Evolutionary conservation across 2,113 vertebrate species (phyloP).

Genomic region (Cyprichromis sp.): DNA sequence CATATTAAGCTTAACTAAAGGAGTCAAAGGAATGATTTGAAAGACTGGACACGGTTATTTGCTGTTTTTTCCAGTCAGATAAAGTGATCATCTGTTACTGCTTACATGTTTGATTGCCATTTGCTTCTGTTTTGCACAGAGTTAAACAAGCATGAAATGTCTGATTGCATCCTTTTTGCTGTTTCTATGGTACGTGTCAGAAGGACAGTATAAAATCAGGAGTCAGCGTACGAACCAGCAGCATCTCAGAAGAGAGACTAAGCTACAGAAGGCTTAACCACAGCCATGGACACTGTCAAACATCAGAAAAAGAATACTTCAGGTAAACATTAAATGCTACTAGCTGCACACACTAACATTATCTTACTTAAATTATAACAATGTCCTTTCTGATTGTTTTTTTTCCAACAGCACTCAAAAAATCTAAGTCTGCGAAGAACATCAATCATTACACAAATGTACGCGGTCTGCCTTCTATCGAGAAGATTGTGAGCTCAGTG

Average conservation of each 20-base stretch:
- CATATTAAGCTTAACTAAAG: neutral
- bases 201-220: slow-evolving; percentile 30
- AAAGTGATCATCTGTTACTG: neutral
- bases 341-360: neutral
- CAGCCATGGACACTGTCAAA: slow-evolving; percentile 4
- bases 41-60: neutral
- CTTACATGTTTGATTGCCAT: slow-evolving; percentile 3
- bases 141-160: slow-evolving; percentile 15
- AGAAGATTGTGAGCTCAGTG: slow-evolving; percentile 69
- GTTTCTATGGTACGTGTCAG: neutral
- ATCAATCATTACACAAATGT: slow-evolving; percentile 27
- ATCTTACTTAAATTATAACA: neutral
- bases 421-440: slow-evolving; percentile 23
- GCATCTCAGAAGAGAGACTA: neutral
- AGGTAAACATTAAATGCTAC: neutral
- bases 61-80: neutral
- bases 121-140: neutral
- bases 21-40: neutral
- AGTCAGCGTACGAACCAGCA: neutral
- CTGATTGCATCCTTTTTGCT: neutral
- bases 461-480: slow-evolving; percentile 71
- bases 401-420: neutral
- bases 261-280: neutral
- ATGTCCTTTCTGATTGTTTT: neutral
- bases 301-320: neutral